Evolutionary conservation across 2,888 invertebrate genomes (phyloP).

Genomic region (Trachelus stipa): DNA sequence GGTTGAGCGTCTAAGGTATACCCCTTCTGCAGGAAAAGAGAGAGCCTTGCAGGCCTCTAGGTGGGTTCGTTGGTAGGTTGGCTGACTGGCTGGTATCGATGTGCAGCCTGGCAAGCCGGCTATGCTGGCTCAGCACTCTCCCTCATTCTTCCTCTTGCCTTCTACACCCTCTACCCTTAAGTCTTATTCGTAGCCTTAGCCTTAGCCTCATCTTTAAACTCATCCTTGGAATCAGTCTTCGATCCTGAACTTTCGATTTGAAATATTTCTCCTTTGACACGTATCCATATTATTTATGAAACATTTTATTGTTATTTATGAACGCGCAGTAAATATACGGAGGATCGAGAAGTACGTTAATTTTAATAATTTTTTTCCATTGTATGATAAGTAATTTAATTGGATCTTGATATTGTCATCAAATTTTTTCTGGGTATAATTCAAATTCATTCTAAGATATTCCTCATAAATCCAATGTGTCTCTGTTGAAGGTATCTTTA

Average conservation of each 20-base stretch:
- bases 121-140: slow-evolving; percentile 66
- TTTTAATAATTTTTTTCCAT: background rate
- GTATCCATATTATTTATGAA: background rate
- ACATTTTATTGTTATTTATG: background rate
- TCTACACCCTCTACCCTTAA: slow-evolving; percentile 30
- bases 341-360: background rate
- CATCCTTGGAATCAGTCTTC: slow-evolving; percentile 51
- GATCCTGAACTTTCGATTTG: background rate
- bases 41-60: background rate
- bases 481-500: background rate
- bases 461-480: background rate
- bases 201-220: slow-evolving; percentile 49
- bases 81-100: slow-evolving; percentile 63
- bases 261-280: background rate
- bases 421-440: background rate
- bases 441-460: background rate
- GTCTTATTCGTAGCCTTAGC: slow-evolving; percentile 34
- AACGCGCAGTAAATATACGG: background rate
- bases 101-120: slow-evolving; percentile 60
- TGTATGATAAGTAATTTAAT: background rate
- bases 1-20: background rate
- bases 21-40: background rate
- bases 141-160: slow-evolving; percentile 53
- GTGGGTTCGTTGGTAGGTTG: background rate
- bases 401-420: background rate